Evolutionary conservation across 2,797 vertebrate genomes (phyloP).

Genomic region (Lutjanus argentimaculatus): DNA sequence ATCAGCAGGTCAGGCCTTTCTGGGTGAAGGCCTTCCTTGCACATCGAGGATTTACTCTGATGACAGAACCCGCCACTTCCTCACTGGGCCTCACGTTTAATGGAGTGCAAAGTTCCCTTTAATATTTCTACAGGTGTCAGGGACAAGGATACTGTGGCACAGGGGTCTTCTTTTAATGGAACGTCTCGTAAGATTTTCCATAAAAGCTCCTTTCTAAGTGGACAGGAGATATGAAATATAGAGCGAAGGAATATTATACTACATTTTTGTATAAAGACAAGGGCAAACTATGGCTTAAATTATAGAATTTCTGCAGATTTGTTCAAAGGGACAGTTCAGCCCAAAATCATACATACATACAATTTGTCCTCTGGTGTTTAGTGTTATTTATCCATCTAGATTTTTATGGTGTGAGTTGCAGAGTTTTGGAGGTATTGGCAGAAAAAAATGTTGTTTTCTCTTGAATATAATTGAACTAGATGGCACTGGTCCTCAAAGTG

Average conservation of each 20-base stretch:
- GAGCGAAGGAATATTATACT: constrained; percentile 12
- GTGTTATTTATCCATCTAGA: too few relatives aligned
- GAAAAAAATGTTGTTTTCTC: too few relatives aligned
- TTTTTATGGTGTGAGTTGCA: too few relatives aligned
- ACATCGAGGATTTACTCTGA: constrained; percentile 63
- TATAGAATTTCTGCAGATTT: constrained; percentile 16
- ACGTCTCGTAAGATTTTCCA: constrained; percentile 38
- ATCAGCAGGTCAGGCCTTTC: constrained; percentile 55
- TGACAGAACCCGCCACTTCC: constrained; percentile 58
- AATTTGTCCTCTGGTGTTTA: too few relatives aligned
- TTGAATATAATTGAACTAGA: too few relatives aligned
- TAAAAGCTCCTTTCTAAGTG: constrained; percentile 39
- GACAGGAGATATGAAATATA: constrained; percentile 28
- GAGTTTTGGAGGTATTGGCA: too few relatives aligned
- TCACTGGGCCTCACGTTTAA: constrained; percentile 66
- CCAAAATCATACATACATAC: too few relatives aligned
- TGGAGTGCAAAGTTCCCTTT: constrained; percentile 74
- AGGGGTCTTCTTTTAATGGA: constrained; percentile 51
- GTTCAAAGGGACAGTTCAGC: not conserved
- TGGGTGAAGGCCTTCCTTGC: constrained; percentile 54
- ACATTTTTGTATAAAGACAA: constrained; percentile 4
- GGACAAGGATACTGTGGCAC: constrained; percentile 22
- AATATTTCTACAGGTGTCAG: constrained; percentile 75
- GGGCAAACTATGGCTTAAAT: constrained; percentile 11
- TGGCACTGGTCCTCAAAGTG: too few relatives aligned